A percentile compares a stretch with the other conserved stretches of the same genome.
phyloP scores from a whole-genome alignment of 2,797 vertebrate genomes.

The Amblyraja radiata region DNA sequence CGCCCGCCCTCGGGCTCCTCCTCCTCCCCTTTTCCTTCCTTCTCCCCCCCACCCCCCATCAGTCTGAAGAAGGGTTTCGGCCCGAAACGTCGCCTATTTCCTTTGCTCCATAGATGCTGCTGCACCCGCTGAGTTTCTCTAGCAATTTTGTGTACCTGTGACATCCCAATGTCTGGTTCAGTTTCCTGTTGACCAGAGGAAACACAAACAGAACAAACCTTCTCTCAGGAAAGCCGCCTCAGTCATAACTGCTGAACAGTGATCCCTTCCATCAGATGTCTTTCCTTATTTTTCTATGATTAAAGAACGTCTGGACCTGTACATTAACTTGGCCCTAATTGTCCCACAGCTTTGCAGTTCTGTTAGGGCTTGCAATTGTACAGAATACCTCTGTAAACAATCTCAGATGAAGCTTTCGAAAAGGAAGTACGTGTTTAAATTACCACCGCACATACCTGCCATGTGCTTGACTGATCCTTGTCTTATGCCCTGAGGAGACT shows the following conservation, averaged over 20 bases:
- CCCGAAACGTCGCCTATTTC: too few relatives aligned
- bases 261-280: neutral
- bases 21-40: too few relatives aligned
- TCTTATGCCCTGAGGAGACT: neutral
- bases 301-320: neutral
- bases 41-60: too few relatives aligned
- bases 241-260: neutral
- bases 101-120: too few relatives aligned
- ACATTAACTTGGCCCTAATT: neutral
- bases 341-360: neutral
- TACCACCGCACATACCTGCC: constrained; percentile 6
- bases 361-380: constrained; percentile 2
- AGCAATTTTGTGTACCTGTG: too few relatives aligned
- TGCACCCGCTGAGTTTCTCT: too few relatives aligned
- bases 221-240: neutral
- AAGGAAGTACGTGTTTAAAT: neutral
- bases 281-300: neutral
- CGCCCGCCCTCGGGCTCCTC: too few relatives aligned
- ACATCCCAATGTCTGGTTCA: neutral
- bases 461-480: neutral
- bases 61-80: too few relatives aligned
- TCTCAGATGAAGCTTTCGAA: neutral
- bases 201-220: neutral
- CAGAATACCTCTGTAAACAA: neutral
- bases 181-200: neutral